phyloP scores from a whole-genome alignment of 2,888 invertebrate genomes.

The Eupithecia inturbata region DNA sequence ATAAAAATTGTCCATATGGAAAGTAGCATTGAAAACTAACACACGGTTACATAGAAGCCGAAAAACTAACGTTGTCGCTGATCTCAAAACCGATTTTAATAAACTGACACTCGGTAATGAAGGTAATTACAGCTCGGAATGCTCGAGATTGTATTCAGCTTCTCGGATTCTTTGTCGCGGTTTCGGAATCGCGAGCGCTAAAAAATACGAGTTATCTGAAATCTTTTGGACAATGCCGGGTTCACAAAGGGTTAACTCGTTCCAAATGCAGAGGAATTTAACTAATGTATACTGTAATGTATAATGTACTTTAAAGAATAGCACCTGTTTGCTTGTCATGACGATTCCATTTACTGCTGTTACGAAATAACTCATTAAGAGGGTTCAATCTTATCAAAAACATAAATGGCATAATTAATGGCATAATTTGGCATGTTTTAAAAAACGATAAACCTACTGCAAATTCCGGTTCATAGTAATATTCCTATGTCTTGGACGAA shows the following conservation, averaged over 20 bases:
- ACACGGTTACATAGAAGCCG: background rate
- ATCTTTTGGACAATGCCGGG: constrained; percentile 33
- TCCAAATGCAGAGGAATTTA: constrained; percentile 22
- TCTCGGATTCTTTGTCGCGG: constrained; percentile 40
- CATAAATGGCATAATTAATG: too few species aligned
- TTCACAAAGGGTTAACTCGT: constrained; percentile 21
- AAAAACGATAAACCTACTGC: too few species aligned
- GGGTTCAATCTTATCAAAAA: too few species aligned
- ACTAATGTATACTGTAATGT: too few species aligned
- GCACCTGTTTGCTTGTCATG: background rate
- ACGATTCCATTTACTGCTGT: background rate
- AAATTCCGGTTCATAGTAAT: too few species aligned
- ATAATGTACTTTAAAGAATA: background rate
- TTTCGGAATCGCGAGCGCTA: constrained; percentile 32
- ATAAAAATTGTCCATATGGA: background rate
- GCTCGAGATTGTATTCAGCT: constrained; percentile 42
- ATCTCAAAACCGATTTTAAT: constrained; percentile 53
- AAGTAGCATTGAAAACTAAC: background rate
- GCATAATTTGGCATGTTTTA: too few species aligned
- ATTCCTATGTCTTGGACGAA: too few species aligned
- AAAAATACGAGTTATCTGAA: constrained; percentile 36
- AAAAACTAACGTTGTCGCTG: background rate
- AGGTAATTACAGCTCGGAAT: constrained; percentile 59
- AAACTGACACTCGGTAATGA: constrained; percentile 68
- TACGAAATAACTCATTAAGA: background rate